Percentiles rank a stretch among this genome's conserved stretches.
These are phyloP conservation scores for Seriola dumerili DNA, from an alignment of 2,113 vertebrate species.

Conservation along the genomic window DNA sequence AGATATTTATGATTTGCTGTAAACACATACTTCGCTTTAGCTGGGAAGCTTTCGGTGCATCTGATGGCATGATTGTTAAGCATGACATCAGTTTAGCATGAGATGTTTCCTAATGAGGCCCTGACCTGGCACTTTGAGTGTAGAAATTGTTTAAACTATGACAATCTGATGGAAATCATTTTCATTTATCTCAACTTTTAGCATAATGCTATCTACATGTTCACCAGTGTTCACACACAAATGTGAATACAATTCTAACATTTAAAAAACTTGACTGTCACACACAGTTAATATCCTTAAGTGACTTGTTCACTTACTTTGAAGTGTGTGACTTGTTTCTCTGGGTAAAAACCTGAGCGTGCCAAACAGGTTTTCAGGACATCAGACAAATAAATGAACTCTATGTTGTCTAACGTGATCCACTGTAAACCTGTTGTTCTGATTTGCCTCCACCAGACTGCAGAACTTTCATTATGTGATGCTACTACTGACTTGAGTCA, in stretches of 20 bases:
- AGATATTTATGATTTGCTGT: constrained; percentile 37
- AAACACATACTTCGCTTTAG: neutral
- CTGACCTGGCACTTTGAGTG: constrained; percentile 27
- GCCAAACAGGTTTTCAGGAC: constrained; percentile 5
- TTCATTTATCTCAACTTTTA: neutral
- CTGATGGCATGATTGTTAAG: neutral
- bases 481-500: constrained; percentile 9
- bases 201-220: neutral
- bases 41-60: constrained; percentile 16
- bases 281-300: neutral
- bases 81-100: neutral
- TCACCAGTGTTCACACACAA: neutral
- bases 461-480: constrained; percentile 29
- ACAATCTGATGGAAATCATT: constrained; percentile 42
- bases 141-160: constrained; percentile 3
- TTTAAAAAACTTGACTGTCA: neutral
- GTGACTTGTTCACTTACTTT: constrained; percentile 3
- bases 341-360: constrained; percentile 9
- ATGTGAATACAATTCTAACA: neutral
- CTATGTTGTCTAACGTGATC: neutral
- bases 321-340: neutral
- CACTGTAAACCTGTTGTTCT: constrained; percentile 2
- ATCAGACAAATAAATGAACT: neutral
- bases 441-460: constrained; percentile 26
- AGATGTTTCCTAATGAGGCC: constrained; percentile 6